Base-by-base conservation (phyloP, 1,140 invertebrate species). In the Orchestia grillus region DNA sequence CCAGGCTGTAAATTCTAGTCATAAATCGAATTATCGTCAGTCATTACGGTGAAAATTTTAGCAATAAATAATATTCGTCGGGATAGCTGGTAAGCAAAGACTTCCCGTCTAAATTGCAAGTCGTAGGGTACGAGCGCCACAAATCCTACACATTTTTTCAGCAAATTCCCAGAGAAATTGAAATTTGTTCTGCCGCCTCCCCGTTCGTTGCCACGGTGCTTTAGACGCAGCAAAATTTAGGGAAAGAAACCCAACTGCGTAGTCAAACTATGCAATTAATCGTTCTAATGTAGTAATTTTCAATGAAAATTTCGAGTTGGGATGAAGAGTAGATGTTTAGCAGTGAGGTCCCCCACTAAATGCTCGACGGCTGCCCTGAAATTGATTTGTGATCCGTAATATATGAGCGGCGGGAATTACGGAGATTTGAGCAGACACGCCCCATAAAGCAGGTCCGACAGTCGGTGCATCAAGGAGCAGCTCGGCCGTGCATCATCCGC, bases 401-500 rank as follows among this genome's bases (percentile, higher is more conserved):
- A 77, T 77, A 77, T 77, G 62, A 77, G 62, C 62, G 28, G 1
- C 11, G 28, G 62, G 62, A 77, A 77, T 77, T 77, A 77, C 62
- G 28, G 62, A 77, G 62, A 77, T 77, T 77, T 77, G 62, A 77
- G 36, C 15, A 77, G 62, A 77, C 62, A 77, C 62, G 62, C 62
- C 44, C 41, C 41, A 91, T 91, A 91, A 91, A 91, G 88, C 88
- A 91, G 41, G 19, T 23, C 62, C 19, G 88, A 42, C 88, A 42
- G 88, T 91, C 8, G 88, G 15, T 43, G 88, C 88, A 91, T 44
- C 88, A 91, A 91, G 88, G 36, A 42, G 88, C 88, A 91, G 88
- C 15, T 15, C 88, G 88, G 88, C 41, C 41, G 88, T 91, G 88
- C 44, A 91, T 91, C 88, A 91, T 91, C 41, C 44, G 44, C 88